Conservation (phyloP, 1,140 invertebrate species). For the Pseudomyrmex dendroicus region DNA sequence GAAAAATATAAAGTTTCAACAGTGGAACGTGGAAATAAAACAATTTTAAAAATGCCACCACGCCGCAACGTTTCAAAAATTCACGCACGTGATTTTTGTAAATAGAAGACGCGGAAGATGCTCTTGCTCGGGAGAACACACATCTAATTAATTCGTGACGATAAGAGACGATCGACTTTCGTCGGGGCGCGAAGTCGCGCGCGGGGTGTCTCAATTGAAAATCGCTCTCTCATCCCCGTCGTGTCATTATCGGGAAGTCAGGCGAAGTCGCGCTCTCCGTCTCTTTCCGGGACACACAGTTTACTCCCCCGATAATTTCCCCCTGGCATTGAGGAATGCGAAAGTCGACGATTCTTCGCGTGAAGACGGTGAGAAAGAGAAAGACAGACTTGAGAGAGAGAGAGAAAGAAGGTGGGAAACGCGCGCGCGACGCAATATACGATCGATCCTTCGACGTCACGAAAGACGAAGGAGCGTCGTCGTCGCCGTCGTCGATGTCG, state of each 20-base stretch:
- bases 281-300: background rate
- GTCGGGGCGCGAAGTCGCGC: constrained; percentile 32
- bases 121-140: background rate
- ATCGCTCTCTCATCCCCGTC: constrained; percentile 34
- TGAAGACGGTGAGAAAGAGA: constrained; percentile 16
- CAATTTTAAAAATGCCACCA: no score
- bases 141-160: constrained; percentile 39
- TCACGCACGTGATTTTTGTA: no score
- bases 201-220: constrained; percentile 52
- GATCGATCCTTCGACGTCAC: constrained; percentile 51
- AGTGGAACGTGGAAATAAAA: background rate
- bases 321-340: constrained; percentile 57
- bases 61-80: no score
- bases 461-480: constrained; percentile 42
- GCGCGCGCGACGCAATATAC: constrained; percentile 37
- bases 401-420: constrained; percentile 23
- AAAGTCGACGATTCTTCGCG: constrained; percentile 56
- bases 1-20: background rate
- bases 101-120: no score
- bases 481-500: constrained; percentile 32
- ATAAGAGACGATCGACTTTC: constrained; percentile 13
- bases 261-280: constrained; percentile 21
- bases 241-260: constrained; percentile 30
- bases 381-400: constrained; percentile 16
- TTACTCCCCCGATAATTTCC: constrained; percentile 53